phyloP scores from a whole-genome alignment of 2,113 vertebrate species.

The Myotis yumanensis region DNA sequence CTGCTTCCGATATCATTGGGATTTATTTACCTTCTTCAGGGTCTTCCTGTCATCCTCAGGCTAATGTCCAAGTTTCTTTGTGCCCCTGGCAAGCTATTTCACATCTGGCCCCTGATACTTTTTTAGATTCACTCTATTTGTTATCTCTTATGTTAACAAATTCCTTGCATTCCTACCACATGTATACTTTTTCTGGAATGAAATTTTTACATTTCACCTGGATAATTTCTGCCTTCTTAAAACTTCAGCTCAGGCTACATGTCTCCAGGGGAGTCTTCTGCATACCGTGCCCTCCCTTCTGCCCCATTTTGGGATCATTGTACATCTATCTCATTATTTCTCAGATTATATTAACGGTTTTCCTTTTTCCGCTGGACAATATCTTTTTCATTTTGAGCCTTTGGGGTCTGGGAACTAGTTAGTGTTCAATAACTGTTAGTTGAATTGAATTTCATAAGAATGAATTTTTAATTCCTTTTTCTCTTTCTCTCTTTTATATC shows the following conservation, averaged over 20 bases:
- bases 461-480: background rate
- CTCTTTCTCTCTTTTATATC: background rate
- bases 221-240: constrained; percentile 3
- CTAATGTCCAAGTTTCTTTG: constrained; percentile 20
- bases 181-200: background rate
- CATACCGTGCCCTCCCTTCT: fast-evolving
- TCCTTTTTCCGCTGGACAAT: background rate
- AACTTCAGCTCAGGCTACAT: background rate
- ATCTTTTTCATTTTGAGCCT: background rate
- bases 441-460: background rate
- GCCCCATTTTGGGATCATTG: background rate
- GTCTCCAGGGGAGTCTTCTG: background rate
- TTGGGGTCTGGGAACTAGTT: background rate
- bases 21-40: background rate
- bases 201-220: constrained; percentile 18
- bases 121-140: background rate
- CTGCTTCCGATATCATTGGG: background rate
- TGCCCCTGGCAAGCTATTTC: background rate
- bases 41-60: background rate
- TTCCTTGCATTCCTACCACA: background rate
- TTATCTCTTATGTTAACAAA: background rate
- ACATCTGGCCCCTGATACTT: background rate
- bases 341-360: background rate
- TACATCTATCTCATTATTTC: background rate
- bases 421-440: background rate